Evolutionary conservation across 2,797 vertebrate genomes (phyloP).

Genomic region (Rhodeus uyekii): DNA sequence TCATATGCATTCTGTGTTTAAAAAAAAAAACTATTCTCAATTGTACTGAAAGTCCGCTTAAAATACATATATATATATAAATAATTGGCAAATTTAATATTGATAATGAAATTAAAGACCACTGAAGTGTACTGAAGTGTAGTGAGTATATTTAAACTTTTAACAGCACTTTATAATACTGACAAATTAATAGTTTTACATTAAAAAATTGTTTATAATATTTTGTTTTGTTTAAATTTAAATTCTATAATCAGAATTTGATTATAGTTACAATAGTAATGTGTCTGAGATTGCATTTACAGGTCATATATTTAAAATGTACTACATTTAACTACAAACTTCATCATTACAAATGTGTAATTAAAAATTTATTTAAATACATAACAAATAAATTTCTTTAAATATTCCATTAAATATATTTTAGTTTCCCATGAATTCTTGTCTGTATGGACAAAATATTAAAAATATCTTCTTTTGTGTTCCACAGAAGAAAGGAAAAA

Average conservation of each 20-base stretch:
- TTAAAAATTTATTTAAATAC: neutral
- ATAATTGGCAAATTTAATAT: too few species aligned
- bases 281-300: neutral
- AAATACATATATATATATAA: too few species aligned
- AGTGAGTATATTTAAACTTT: too few species aligned
- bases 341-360: neutral
- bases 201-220: too few species aligned
- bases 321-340: neutral
- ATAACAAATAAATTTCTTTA: neutral
- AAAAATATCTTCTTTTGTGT: neutral
- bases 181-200: too few species aligned
- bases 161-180: too few species aligned
- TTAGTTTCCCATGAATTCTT: neutral
- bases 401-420: neutral
- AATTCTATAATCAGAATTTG: too few species aligned
- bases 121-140: too few species aligned
- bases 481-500: neutral
- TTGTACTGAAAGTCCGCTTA: neutral
- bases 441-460: neutral
- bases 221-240: too few species aligned
- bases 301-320: neutral
- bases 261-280: neutral
- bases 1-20: neutral
- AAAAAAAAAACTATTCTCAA: neutral
- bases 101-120: too few species aligned